Conservation (phyloP, 2,113 vertebrate species). For the Equus quagga region DNA sequence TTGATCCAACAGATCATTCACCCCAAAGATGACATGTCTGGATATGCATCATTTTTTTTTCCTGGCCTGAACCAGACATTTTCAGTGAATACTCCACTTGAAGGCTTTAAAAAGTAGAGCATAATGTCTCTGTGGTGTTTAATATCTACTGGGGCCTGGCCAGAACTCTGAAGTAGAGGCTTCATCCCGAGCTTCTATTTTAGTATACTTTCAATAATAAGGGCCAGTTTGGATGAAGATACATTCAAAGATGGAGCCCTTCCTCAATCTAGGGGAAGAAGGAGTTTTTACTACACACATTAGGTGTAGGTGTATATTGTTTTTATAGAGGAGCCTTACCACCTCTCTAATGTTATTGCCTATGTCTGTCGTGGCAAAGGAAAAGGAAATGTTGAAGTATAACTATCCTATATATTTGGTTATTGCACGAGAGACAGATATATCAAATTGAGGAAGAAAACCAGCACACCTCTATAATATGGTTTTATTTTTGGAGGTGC, state of each 20-base stretch:
- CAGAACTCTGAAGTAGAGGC: conserved; percentile 3
- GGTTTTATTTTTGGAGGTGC: neutral
- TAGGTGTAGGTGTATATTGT: neutral
- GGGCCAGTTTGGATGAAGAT: conserved; percentile 1
- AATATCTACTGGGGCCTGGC: neutral
- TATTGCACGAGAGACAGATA: neutral
- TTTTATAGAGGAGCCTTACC: neutral
- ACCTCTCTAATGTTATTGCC: neutral
- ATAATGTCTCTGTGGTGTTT: neutral
- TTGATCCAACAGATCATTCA: neutral
- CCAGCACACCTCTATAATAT: neutral
- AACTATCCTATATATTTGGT: neutral
- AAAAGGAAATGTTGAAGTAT: neutral
- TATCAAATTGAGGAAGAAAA: neutral
- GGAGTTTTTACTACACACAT: neutral
- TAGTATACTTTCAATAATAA: neutral
- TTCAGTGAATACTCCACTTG: neutral
- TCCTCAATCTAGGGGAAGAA: neutral
- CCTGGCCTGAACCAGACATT: neutral
- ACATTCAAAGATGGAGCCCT: neutral
- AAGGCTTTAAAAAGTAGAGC: neutral
- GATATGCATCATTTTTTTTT: neutral
- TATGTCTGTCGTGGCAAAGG: neutral
- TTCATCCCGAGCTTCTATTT: neutral
- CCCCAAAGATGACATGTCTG: neutral